Evolutionary conservation across 2,888 invertebrate genomes (phyloP).

Genomic region (Gnatocerus cornutus): DNA sequence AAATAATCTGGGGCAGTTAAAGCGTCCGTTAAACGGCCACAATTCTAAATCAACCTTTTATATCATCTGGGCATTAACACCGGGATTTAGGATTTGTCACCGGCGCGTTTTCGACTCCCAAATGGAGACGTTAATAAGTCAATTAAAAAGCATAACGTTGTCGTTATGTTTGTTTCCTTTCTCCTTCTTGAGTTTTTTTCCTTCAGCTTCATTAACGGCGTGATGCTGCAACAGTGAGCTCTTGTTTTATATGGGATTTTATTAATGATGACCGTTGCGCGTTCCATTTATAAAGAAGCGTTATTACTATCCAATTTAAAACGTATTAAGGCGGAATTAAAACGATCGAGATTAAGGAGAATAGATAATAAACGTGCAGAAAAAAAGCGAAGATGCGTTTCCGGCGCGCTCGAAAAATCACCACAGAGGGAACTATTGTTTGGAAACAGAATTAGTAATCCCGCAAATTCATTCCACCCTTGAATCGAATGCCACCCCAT

Average conservation of each 20-base stretch:
- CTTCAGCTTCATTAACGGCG: conserved; percentile 38
- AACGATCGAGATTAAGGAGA: conserved; percentile 31
- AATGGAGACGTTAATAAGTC: conserved; percentile 42
- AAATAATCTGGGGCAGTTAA: conserved; percentile 63
- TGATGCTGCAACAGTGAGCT: conserved; percentile 39
- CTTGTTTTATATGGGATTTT: conserved; percentile 40
- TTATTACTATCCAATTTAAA: conserved; percentile 44
- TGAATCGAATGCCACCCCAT: too few species aligned
- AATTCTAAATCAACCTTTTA: conserved; percentile 43
- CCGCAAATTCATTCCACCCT: too few species aligned
- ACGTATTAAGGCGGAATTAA: conserved; percentile 46
- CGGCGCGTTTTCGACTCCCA: conserved; percentile 1
- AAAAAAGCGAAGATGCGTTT: conserved; percentile 9
- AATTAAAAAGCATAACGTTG: conserved; percentile 19
- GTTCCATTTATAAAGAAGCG: conserved; percentile 43
- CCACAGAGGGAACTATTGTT: too few species aligned
- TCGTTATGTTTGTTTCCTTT: not conserved
- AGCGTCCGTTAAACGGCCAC: conserved; percentile 55
- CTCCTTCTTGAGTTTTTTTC: conserved; percentile 10
- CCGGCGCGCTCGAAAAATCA: not conserved
- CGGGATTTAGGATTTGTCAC: conserved; percentile 42
- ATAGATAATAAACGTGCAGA: conserved; percentile 16
- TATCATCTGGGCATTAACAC: conserved; percentile 41
- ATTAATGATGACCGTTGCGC: conserved; percentile 44
- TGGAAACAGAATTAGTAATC: too few species aligned